phyloP scores from a whole-genome alignment of 2,113 vertebrate genomes.

The Muscicapa adusta region DNA sequence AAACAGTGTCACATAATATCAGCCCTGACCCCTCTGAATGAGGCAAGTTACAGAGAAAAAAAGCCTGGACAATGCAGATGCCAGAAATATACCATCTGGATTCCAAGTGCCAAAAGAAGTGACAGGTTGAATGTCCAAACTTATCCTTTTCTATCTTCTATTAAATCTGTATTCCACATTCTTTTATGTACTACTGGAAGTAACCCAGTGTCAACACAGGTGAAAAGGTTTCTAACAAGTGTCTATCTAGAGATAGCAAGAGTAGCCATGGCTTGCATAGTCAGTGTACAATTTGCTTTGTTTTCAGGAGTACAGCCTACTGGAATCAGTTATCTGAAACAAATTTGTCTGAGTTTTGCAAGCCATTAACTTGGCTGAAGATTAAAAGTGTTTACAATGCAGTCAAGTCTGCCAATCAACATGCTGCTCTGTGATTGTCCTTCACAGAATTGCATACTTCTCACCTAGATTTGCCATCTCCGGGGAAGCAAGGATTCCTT shows the following conservation, averaged over 20 bases:
- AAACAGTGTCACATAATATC: not conserved
- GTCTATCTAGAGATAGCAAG: not conserved
- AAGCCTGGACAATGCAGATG: not conserved
- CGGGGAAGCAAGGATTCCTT: not conserved
- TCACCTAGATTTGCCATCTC: not conserved
- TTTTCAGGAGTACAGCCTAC: not conserved
- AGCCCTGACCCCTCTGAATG: not conserved
- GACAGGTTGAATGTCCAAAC: not conserved
- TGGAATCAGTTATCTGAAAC: slow-evolving; percentile 4
- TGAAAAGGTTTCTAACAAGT: not conserved
- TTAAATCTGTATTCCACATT: not conserved
- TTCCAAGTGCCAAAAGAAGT: not conserved
- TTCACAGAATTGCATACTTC: not conserved
- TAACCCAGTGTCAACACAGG: not conserved
- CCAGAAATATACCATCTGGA: not conserved
- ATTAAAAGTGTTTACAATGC: not conserved
- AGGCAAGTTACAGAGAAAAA: not conserved
- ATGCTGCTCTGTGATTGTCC: not conserved
- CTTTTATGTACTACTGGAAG: not conserved
- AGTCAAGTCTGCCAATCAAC: not conserved
- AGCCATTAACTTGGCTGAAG: not conserved
- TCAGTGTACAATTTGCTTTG: not conserved
- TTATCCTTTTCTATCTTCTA: not conserved
- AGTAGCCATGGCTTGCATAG: not conserved
- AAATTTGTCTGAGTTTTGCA: not conserved